A percentile compares a stretch with the other conserved stretches of the same genome.
Conservation (phyloP, 2,113 vertebrate genomes). For the Eretmochelys imbricata region DNA sequence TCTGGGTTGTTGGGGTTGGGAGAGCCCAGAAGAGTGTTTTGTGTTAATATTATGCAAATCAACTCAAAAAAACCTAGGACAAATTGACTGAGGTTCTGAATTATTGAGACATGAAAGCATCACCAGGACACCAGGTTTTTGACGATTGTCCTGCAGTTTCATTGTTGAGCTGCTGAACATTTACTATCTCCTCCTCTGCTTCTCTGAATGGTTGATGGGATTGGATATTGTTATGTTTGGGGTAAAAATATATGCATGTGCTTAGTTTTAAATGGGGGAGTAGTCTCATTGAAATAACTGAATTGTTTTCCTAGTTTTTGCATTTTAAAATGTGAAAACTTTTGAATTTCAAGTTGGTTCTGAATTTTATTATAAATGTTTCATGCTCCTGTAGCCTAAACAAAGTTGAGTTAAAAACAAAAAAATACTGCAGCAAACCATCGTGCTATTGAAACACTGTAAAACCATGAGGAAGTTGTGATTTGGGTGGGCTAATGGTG, state of each 20-base stretch:
- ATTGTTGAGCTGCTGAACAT: not conserved
- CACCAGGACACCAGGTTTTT: not conserved
- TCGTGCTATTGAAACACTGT: not conserved
- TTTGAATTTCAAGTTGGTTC: not conserved
- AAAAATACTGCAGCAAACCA: not conserved
- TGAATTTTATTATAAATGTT: not conserved
- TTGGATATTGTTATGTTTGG: not conserved
- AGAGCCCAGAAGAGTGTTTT: not conserved
- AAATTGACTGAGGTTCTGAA: not conserved
- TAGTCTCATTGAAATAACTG: not conserved
- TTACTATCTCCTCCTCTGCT: not conserved
- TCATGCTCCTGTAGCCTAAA: not conserved
- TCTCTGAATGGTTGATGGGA: not conserved
- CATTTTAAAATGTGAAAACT: not conserved
- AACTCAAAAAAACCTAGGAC: not conserved
- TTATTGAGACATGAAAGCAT: fast-evolving
- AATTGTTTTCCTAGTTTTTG: not conserved
- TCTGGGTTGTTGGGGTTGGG: not conserved
- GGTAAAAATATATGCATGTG: fast-evolving
- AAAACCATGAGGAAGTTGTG: not conserved
- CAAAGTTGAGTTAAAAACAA: not conserved
- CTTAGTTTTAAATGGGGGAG: not conserved
- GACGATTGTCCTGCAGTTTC: not conserved
- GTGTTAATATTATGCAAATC: not conserved
- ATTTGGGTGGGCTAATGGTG: not conserved